Evolutionary conservation across 2,888 invertebrate genomes (phyloP).

Genomic region (Ypsolopha scabrella): DNA sequence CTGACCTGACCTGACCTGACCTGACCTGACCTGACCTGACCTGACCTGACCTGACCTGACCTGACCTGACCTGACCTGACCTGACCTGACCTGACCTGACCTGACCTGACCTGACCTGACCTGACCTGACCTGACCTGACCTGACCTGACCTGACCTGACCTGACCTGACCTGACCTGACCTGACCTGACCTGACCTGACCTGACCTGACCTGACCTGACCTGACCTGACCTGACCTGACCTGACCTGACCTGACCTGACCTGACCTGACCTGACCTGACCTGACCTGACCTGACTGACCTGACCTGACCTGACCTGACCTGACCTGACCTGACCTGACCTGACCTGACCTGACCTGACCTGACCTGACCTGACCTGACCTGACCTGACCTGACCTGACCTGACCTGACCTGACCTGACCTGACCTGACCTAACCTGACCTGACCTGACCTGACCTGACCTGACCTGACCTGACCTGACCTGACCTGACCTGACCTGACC

Average conservation of each 20-base stretch:
- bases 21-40: not conserved
- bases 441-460: constrained; percentile 5
- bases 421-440: constrained; percentile 5
- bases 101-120: not conserved
- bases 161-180: constrained; percentile 5
- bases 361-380: constrained; percentile 5
- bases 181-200: constrained; percentile 5
- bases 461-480: constrained; percentile 5
- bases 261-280: constrained; percentile 5
- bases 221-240: constrained; percentile 5
- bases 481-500: constrained; percentile 5
- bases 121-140: constrained; percentile 6
- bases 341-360: constrained; percentile 5
- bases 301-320: constrained; percentile 6
- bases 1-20: not conserved
- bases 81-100: not conserved
- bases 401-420: constrained; percentile 5
- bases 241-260: constrained; percentile 5
- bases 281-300: constrained; percentile 5
- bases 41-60: not conserved
- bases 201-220: constrained; percentile 6
- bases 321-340: constrained; percentile 6
- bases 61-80: not conserved
- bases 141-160: constrained; percentile 4
- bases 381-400: constrained; percentile 3